phyloP scores from a whole-genome alignment of 2,113 vertebrate genomes.

The Callospermophilus lateralis region DNA sequence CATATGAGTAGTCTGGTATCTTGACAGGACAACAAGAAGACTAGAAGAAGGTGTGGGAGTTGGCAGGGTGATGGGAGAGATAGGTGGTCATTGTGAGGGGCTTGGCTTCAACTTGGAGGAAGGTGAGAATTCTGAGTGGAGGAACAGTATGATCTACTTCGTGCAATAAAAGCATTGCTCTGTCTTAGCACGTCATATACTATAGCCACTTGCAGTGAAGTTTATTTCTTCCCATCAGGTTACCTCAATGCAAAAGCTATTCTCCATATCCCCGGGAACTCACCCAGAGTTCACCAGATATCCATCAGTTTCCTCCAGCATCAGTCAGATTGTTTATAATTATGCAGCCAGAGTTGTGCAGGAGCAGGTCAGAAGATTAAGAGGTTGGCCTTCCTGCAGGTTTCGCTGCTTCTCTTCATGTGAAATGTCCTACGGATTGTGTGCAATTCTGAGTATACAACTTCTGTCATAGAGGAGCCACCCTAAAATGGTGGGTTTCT shows the following conservation, averaged over 20 bases:
- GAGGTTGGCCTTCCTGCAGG: neutral
- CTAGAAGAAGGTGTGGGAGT: neutral
- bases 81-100: no score
- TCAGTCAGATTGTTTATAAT: neutral
- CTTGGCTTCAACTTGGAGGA: neutral
- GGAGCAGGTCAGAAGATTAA: neutral
- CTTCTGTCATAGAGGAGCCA: neutral
- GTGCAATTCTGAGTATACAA: neutral
- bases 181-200: neutral
- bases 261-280: neutral
- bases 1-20: accelerated
- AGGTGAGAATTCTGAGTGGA: neutral
- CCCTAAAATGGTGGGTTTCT: neutral
- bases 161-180: neutral
- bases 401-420: neutral
- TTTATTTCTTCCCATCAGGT: neutral
- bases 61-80: neutral
- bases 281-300: neutral
- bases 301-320: neutral
- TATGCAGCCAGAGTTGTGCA: accelerated
- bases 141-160: accelerated
- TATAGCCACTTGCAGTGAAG: no score
- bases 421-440: neutral
- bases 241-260: neutral
- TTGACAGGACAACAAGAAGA: no score